Evolutionary conservation across 2,113 vertebrate species (phyloP).

Genomic region (Lycaon pictus): DNA sequence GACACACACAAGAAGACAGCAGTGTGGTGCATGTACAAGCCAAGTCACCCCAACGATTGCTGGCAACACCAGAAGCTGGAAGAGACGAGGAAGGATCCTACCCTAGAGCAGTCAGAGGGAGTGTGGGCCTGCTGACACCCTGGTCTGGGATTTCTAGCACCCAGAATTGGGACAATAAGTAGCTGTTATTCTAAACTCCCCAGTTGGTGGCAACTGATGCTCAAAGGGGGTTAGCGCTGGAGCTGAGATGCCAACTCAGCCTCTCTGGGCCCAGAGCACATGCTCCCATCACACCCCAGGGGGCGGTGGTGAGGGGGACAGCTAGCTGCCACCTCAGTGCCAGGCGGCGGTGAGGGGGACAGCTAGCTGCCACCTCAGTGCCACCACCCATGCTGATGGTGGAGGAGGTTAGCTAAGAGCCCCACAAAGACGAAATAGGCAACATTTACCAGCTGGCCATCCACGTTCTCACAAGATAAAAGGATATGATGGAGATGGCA

Average conservation of each 20-base stretch:
- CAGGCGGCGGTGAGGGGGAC: no score
- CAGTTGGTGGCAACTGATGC: neutral
- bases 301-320: no score
- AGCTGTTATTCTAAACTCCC: neutral
- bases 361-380: fast-evolving
- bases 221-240: fast-evolving
- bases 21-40: fast-evolving
- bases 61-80: neutral
- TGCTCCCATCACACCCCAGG: no score
- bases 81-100: neutral
- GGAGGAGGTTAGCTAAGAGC: neutral
- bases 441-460: neutral
- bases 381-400: no score
- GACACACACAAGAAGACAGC: neutral
- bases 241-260: neutral
- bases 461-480: neutral
- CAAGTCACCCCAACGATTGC: neutral
- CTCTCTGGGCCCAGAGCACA: neutral
- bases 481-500: neutral
- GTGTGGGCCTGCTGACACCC: neutral
- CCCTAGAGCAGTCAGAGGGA: neutral
- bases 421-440: neutral
- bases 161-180: neutral
- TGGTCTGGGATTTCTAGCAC: neutral
- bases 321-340: fast-evolving